A percentile compares a stretch with the other conserved stretches of the same genome.
phyloP scores from a whole-genome alignment of 2,113 vertebrate species.

The Megaleporinus macrocephalus region DNA sequence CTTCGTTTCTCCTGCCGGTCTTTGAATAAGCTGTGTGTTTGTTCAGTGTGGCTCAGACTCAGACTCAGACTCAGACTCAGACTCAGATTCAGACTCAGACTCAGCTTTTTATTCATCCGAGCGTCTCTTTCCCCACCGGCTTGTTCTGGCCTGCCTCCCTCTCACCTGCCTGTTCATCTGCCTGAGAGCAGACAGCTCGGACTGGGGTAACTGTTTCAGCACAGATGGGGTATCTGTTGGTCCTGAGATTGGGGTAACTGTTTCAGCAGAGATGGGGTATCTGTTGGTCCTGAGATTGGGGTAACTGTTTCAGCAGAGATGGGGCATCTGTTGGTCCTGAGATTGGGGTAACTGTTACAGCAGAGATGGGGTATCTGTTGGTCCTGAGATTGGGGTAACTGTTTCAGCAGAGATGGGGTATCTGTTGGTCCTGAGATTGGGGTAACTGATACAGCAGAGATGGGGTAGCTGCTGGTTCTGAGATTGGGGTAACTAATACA shows the following conservation, averaged over 20 bases:
- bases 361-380: background rate
- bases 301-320: background rate
- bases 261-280: too few species aligned
- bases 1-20: slow-evolving; percentile 1
- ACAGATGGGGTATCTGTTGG: background rate
- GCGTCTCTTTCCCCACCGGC: slow-evolving; percentile 33
- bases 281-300: too few species aligned
- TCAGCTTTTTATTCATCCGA: slow-evolving; percentile 35
- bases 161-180: slow-evolving; percentile 63
- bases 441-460: too few species aligned
- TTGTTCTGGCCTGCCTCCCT: slow-evolving; percentile 61
- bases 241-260: too few species aligned
- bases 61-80: background rate
- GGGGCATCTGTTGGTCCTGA: slow-evolving; percentile 4
- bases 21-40: slow-evolving; percentile 39
- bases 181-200: slow-evolving; percentile 49
- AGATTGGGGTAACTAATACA: background rate
- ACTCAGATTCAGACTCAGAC: background rate
- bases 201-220: background rate
- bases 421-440: too few species aligned
- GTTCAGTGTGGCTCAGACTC: background rate
- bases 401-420: too few species aligned
- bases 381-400: background rate
- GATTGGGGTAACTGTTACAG: slow-evolving; percentile 40
- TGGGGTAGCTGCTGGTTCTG: too few species aligned